phyloP scores from a whole-genome alignment of 2,888 invertebrate species.

The Antheraea assamensis region DNA sequence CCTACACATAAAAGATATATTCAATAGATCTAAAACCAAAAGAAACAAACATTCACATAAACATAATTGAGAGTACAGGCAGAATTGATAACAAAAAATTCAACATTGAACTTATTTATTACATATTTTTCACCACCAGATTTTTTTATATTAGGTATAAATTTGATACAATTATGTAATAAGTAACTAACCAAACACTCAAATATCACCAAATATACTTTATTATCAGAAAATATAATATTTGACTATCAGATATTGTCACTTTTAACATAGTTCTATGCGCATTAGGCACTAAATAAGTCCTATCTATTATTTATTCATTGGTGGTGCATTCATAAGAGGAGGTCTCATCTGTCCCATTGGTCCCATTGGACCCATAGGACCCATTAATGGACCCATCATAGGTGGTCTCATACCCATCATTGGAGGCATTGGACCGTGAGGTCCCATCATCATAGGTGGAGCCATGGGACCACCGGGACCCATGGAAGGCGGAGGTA shows the following conservation, averaged over 20 bases:
- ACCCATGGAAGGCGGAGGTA: conserved; percentile 82
- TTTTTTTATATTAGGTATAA: not conserved
- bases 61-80: not conserved
- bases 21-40: not conserved
- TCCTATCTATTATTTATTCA: conserved; percentile 71
- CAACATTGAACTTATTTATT: not conserved
- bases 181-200: not conserved
- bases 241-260: not conserved
- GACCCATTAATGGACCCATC: conserved; percentile 84
- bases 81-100: not conserved
- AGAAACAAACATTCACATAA: not conserved
- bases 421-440: conserved; percentile 90
- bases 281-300: not conserved
- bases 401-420: conserved; percentile 86
- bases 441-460: conserved; percentile 92
- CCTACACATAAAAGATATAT: not conserved
- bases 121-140: not conserved
- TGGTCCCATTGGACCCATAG: conserved; percentile 84
- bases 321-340: conserved; percentile 87
- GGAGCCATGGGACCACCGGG: conserved; percentile 87
- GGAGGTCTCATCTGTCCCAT: conserved; percentile 90
- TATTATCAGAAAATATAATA: not conserved
- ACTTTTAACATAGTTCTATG: not conserved
- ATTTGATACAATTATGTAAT: not conserved
- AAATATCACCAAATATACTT: not conserved